These are phyloP conservation scores for Zaprionus ghesquierei DNA, from an alignment of 1,140 invertebrate genomes.

Conservation along the genomic window DNA sequence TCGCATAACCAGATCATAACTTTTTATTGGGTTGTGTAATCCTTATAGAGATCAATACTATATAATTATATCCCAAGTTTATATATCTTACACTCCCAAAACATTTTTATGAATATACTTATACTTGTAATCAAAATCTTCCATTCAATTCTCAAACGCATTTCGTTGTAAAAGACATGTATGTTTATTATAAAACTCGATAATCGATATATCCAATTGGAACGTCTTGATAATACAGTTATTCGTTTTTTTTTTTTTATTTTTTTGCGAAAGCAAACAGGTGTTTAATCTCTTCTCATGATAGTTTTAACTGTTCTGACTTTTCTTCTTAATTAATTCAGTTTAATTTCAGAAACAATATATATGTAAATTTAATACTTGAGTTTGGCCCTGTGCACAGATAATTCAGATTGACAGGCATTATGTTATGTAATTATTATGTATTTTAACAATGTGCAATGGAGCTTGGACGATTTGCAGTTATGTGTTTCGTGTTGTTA, in stretches of 20 bases:
- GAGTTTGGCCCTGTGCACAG: slow-evolving; percentile 16
- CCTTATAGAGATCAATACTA: no score
- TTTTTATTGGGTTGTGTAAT: no score
- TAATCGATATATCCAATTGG: slow-evolving; percentile 9
- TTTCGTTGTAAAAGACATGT: slow-evolving; percentile 18
- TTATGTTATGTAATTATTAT: background rate
- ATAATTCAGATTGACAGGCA: slow-evolving; percentile 9
- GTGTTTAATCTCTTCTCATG: background rate
- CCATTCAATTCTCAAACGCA: background rate
- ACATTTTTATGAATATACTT: no score
- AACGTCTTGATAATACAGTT: slow-evolving; percentile 2
- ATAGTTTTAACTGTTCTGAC: background rate
- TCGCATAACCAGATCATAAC: no score
- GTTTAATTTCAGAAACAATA: slow-evolving; percentile 20
- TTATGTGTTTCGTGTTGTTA: background rate
- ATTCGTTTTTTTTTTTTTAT: background rate
- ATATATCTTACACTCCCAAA: no score
- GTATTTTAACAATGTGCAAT: slow-evolving; percentile 28
- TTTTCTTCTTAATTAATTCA: background rate
- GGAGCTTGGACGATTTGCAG: slow-evolving; percentile 30
- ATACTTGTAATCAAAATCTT: no score
- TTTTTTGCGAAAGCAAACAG: background rate
- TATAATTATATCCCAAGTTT: no score
- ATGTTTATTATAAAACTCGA: slow-evolving; percentile 34
- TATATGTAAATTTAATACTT: slow-evolving; percentile 24